Evolutionary conservation across 2,888 invertebrate genomes (phyloP), one percentile per base, ranked within the genome.

Genomic region (Hyppa rectilinea): DNA sequence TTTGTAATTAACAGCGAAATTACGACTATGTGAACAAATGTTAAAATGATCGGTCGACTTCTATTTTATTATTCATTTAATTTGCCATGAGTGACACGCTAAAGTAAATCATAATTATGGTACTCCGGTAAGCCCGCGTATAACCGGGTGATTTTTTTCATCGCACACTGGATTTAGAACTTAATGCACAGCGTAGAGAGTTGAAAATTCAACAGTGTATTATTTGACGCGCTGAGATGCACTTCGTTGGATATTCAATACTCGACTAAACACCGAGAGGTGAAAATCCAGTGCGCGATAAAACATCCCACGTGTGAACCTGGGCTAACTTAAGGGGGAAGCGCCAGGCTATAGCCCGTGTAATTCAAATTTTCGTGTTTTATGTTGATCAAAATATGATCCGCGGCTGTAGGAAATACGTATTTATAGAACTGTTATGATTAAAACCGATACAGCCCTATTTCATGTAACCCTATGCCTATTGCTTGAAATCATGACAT

Each of bases 1-100:
- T 56, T 52, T 61, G 56, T 47, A 65, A 76, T 79, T 65, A 78
- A 61, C 36, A 52, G 26, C 26, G 40, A 47, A 52, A 52, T 71
- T 36, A 72, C 56, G 40, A 56, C 38, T 23, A 23, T 58, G 38
- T 43, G 64, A 75, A 78, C 73, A 63, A 62, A 67, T 50, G 4
- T 45, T 49, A 34, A 52, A 56, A 53, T 64, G 17, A 68, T 52
- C 17, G 40, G 29, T 64, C 58, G 29, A 61, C 36, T 47, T 60
- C 26, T 55, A 31, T 53, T 59, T 36, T 60, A 47, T 56, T 62
- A 59, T 40, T 58, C 17, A 40, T 64, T 74, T 64, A 31, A 67
- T 60, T 50, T 66, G 38, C 31, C 26, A 40, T 56, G 52, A 61
- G 9, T 55, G 58, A 65, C 47, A 60, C 23, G 31, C 7, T 29